phyloP scores from a whole-genome alignment of 2,888 invertebrate genomes.

The Ellobium chinense region DNA sequence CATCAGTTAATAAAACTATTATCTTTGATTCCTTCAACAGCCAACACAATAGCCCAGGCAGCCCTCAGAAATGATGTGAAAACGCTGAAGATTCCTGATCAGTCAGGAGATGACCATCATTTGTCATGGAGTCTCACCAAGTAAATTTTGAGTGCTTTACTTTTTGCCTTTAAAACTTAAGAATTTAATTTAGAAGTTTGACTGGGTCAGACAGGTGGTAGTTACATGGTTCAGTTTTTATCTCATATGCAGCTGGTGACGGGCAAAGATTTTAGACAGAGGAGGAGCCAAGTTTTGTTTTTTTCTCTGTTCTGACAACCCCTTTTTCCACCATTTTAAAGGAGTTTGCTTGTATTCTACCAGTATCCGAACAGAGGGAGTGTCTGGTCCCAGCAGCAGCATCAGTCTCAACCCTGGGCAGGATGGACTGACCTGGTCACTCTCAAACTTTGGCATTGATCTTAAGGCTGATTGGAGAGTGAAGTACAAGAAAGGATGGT shows the following conservation, averaged over 20 bases:
- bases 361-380: constrained; percentile 43
- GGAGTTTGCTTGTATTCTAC: too few species aligned
- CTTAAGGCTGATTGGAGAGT: constrained; percentile 47
- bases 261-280: too few species aligned
- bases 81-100: constrained; percentile 3
- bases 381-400: constrained; percentile 38
- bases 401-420: constrained; percentile 34
- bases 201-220: too few species aligned
- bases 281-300: too few species aligned
- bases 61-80: not conserved
- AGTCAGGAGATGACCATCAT: constrained; percentile 6
- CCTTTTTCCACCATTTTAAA: too few species aligned
- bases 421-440: constrained; percentile 44
- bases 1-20: not conserved
- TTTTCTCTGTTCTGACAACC: too few species aligned
- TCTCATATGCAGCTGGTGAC: too few species aligned
- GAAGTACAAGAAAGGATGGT: constrained; percentile 48
- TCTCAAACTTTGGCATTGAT: constrained; percentile 39
- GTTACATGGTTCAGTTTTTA: too few species aligned
- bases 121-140: not conserved
- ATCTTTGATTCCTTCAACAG: not conserved
- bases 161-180: too few species aligned
- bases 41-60: constrained; percentile 14
- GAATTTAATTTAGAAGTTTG: too few species aligned
- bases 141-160: too few species aligned